These are phyloP conservation scores for Drosophila rhopaloa DNA, from an alignment of 1,140 invertebrate genomes.

Conservation along the genomic window DNA sequence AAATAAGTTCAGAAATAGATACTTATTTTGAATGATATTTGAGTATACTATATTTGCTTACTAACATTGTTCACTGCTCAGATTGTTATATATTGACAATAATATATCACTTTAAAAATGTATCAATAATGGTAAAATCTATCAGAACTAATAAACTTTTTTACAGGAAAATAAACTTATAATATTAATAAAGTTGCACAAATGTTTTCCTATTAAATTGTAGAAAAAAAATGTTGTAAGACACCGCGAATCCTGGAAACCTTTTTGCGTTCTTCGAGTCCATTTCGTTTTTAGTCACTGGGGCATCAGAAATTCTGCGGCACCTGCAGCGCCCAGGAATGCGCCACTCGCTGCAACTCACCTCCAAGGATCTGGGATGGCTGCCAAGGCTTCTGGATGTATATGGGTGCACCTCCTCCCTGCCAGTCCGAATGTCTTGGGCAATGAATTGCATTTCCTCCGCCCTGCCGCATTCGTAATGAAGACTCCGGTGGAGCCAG, in stretches of 20 bases:
- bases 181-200: too few species aligned
- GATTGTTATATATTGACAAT: too few species aligned
- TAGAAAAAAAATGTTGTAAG: background rate
- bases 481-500: constrained; percentile 41
- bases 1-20: too few species aligned
- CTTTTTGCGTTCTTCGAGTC: background rate
- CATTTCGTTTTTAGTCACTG: background rate
- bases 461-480: constrained; percentile 58
- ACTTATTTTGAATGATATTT: too few species aligned
- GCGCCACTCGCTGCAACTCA: constrained; percentile 1
- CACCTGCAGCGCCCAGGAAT: constrained; percentile 6
- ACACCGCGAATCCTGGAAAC: background rate
- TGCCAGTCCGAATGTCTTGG: constrained; percentile 30
- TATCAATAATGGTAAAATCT: too few species aligned
- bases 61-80: too few species aligned
- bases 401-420: too few species aligned
- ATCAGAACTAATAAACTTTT: too few species aligned
- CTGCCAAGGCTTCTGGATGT: background rate
- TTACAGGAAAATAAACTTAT: too few species aligned
- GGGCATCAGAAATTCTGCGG: background rate
- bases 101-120: too few species aligned
- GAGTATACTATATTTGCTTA: too few species aligned
- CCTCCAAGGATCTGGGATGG: constrained; percentile 8
- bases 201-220: background rate
- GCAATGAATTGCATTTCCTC: constrained; percentile 63